These are phyloP conservation scores for Ophonus ardosiacus DNA, from an alignment of 2,888 invertebrate genomes.

Conservation along the genomic window DNA sequence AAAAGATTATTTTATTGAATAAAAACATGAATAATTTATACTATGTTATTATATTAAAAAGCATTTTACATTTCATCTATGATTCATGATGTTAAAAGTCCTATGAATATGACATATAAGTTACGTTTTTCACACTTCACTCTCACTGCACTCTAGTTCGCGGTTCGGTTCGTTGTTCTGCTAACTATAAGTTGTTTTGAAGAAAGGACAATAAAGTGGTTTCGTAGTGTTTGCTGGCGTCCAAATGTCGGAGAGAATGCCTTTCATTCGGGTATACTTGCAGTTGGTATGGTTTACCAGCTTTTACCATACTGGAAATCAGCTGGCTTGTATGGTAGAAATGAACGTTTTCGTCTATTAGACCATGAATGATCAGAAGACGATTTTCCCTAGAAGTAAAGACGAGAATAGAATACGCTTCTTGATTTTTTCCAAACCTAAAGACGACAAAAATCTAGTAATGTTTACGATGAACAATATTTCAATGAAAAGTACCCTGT, in stretches of 20 bases:
- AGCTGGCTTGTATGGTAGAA: constrained; percentile 96
- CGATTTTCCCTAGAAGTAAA: constrained; percentile 85
- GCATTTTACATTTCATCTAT: constrained; percentile 62
- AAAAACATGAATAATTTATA: constrained; percentile 63
- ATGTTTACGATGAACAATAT: no score
- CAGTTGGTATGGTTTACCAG: constrained; percentile 97
- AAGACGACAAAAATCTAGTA: neutral
- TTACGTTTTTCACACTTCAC: constrained; percentile 55
- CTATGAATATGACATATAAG: constrained; percentile 42
- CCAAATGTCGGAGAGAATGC: constrained; percentile 95
- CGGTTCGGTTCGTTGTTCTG: constrained; percentile 47
- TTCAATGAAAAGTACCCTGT: no score
- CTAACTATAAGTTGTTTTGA: constrained; percentile 84
- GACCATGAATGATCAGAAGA: constrained; percentile 95
- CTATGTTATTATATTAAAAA: constrained; percentile 64
- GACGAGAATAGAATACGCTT: constrained; percentile 10
- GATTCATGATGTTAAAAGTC: constrained; percentile 56
- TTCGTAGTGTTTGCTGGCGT: constrained; percentile 97
- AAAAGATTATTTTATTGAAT: constrained; percentile 60
- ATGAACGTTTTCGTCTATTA: constrained; percentile 99
- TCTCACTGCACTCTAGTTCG: constrained; percentile 43
- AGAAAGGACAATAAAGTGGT: constrained; percentile 95
- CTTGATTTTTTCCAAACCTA: constrained; percentile 7
- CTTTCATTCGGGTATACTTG: constrained; percentile 98
- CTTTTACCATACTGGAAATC: constrained; percentile 91